These are phyloP conservation scores for Neopipo cinnamomea DNA, from an alignment of 2,113 vertebrate species.

Conservation along the genomic window DNA sequence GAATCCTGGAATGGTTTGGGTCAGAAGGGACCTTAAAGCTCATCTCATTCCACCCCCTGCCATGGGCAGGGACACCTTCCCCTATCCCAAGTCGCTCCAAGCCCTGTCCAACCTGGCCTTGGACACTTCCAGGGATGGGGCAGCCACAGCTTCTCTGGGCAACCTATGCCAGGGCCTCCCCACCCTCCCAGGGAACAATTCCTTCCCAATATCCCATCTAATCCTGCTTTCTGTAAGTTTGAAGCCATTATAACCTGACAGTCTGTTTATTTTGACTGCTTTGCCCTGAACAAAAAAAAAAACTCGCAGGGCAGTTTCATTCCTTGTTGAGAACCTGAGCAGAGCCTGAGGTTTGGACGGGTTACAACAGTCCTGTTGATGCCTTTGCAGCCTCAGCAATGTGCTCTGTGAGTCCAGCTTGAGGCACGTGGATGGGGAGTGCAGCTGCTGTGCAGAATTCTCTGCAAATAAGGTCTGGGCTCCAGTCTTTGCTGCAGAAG, in stretches of 20 bases:
- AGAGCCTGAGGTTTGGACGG: neutral
- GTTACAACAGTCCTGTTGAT: neutral
- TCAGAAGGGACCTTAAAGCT: neutral
- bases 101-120: fast-evolving
- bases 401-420: neutral
- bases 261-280: neutral
- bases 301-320: neutral
- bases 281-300: neutral
- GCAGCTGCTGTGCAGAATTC: neutral
- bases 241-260: neutral
- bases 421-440: neutral
- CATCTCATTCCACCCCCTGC: neutral
- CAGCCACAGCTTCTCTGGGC: neutral
- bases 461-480: neutral
- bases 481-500: neutral
- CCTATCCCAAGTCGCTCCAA: neutral
- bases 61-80: neutral
- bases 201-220: neutral
- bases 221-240: neutral
- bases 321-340: neutral
- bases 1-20: neutral
- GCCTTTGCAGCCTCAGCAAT: neutral
- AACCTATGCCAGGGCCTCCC: neutral
- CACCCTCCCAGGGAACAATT: neutral
- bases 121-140: neutral